Evolutionary conservation across 2,888 invertebrate species (phyloP).

Genomic region (Agrotis clavis): DNA sequence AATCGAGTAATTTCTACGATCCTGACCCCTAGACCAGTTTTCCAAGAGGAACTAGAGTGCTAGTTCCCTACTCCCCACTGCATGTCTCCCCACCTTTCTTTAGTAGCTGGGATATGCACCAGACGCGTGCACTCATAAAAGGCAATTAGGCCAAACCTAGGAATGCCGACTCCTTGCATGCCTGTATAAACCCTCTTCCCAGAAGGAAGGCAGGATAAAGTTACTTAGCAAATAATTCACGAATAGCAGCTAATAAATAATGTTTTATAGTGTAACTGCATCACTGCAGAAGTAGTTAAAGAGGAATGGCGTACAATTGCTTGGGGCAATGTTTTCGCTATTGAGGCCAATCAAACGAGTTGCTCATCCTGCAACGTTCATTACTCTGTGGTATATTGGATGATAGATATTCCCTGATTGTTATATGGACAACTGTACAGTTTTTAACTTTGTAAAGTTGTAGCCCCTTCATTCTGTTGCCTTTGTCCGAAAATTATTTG

Average conservation of each 20-base stretch:
- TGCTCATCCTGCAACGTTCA: slow-evolving; percentile 38
- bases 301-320: slow-evolving; percentile 36
- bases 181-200: not conserved
- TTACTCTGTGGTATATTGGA: slow-evolving; percentile 23
- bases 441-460: not conserved
- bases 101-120: slow-evolving; percentile 35
- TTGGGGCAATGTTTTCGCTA: slow-evolving; percentile 46
- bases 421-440: not conserved
- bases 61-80: slow-evolving; percentile 7
- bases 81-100: slow-evolving; percentile 13
- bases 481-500: too few species aligned
- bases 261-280: slow-evolving; percentile 20
- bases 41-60: too few species aligned
- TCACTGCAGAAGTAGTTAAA: slow-evolving; percentile 21
- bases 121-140: too few species aligned
- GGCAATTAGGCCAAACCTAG: too few species aligned
- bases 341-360: slow-evolving; percentile 48
- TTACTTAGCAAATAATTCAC: not conserved
- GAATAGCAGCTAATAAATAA: slow-evolving; percentile 16
- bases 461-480: too few species aligned
- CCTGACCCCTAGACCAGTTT: too few species aligned
- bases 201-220: not conserved
- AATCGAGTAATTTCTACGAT: too few species aligned
- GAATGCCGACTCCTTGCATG: too few species aligned
- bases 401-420: not conserved